A percentile compares a stretch with the other conserved stretches of the same genome.
These are phyloP conservation scores for Microtus pennsylvanicus DNA, from an alignment of 2,113 vertebrate species.

Conservation along the genomic window DNA sequence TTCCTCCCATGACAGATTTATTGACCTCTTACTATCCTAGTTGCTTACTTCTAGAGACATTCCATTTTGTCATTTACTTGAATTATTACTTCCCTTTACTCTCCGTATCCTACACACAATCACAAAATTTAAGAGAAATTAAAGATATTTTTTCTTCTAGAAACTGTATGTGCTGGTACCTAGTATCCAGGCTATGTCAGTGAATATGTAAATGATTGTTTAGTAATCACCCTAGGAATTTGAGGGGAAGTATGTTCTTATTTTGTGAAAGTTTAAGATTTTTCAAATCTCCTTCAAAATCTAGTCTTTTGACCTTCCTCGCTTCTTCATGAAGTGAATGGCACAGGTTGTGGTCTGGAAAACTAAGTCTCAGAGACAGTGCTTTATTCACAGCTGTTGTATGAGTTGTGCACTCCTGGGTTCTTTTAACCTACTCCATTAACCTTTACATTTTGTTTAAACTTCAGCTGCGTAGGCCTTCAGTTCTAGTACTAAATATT, in stretches of 20 bases:
- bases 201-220: slow-evolving; percentile 26
- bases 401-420: neutral
- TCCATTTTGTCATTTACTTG: slow-evolving; percentile 49
- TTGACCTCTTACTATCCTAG: slow-evolving; percentile 25
- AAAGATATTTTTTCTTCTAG: slow-evolving; percentile 22
- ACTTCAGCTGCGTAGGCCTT: slow-evolving; percentile 32
- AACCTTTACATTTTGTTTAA: slow-evolving; percentile 52
- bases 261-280: slow-evolving; percentile 53
- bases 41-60: slow-evolving; percentile 46
- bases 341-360: neutral
- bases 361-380: slow-evolving; percentile 16
- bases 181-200: neutral
- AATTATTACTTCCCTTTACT: slow-evolving; percentile 4
- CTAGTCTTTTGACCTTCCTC: neutral
- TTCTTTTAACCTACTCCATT: slow-evolving; percentile 32
- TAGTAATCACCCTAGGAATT: neutral
- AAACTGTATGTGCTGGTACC: slow-evolving; percentile 28
- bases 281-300: neutral
- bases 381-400: neutral
- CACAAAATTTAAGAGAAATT: slow-evolving; percentile 51
- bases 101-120: neutral
- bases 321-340: neutral
- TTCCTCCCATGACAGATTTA: slow-evolving; percentile 34
- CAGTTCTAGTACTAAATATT: slow-evolving; percentile 49
- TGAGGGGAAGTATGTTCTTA: slow-evolving; percentile 2